Conservation (phyloP, 2,888 invertebrate genomes). For the Scrobipalpa atriplicella region DNA sequence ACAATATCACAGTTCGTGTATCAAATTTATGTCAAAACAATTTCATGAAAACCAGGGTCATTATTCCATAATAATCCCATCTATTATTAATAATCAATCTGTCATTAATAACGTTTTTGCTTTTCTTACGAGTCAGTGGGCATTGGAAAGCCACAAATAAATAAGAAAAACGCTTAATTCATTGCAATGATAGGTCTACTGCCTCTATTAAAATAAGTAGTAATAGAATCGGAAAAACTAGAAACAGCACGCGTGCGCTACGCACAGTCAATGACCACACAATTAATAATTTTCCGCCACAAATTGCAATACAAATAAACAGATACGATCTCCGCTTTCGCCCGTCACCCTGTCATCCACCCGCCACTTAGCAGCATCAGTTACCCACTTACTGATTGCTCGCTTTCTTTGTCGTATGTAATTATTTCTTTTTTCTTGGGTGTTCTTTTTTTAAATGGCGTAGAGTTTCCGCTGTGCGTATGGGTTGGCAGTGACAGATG, state of each 20-base stretch:
- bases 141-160: not conserved
- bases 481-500: conserved; percentile 26
- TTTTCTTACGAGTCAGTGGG: no score
- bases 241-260: not conserved
- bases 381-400: conserved; percentile 56
- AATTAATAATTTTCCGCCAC: not conserved
- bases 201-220: not conserved
- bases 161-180: not conserved
- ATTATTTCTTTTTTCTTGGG: conserved; percentile 45
- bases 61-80: no score
- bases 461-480: conserved; percentile 25
- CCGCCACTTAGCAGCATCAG: conserved; percentile 46
- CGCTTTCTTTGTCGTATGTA: conserved; percentile 62
- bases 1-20: no score
- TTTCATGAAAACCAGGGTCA: no score
- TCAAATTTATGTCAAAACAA: no score
- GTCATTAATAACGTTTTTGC: no score
- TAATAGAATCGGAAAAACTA: not conserved
- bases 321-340: conserved; percentile 31
- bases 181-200: not conserved
- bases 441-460: conserved; percentile 17
- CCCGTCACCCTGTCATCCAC: conserved; percentile 32
- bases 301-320: not conserved
- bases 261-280: not conserved
- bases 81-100: no score